Evolutionary conservation across 2,888 invertebrate genomes (phyloP).

Genomic region (Cataglyphis albicans): DNA sequence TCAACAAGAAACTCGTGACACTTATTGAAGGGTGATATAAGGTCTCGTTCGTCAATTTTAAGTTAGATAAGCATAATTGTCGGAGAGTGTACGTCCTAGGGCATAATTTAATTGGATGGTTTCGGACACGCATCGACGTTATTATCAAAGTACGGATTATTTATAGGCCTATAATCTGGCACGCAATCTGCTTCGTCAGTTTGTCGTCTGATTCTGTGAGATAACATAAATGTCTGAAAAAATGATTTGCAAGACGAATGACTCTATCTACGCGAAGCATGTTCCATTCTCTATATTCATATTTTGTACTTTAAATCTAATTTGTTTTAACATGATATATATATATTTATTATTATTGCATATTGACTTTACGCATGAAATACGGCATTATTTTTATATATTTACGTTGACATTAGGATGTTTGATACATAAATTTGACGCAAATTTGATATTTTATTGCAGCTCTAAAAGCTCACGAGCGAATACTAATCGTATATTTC

Average conservation of each 20-base stretch:
- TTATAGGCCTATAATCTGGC: constrained; percentile 33
- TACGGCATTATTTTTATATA: constrained; percentile 7
- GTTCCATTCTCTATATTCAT: neutral
- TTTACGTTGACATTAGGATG: constrained; percentile 24
- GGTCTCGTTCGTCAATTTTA: neutral
- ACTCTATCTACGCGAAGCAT: neutral
- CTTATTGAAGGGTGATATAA: neutral
- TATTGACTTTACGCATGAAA: neutral
- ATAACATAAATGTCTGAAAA: constrained; percentile 7
- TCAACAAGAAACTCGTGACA: neutral
- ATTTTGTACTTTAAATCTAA: neutral
- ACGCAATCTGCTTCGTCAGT: neutral
- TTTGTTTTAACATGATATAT: neutral
- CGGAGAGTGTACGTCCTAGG: neutral
- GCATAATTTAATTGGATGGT: constrained; percentile 46
- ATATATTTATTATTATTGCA: neutral
- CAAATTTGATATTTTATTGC: constrained; percentile 43
- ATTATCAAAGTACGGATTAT: constrained; percentile 49
- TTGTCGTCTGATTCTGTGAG: neutral
- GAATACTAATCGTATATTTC: constrained; percentile 49
- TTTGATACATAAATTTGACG: constrained; percentile 12
- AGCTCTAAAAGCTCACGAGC: neutral
- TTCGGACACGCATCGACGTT: constrained; percentile 30
- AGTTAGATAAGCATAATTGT: neutral
- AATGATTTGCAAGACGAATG: constrained; percentile 1